A percentile compares a stretch with the other conserved stretches of the same genome.
Conservation (phyloP, 2,113 vertebrate species). For the Barnardius zonarius region DNA sequence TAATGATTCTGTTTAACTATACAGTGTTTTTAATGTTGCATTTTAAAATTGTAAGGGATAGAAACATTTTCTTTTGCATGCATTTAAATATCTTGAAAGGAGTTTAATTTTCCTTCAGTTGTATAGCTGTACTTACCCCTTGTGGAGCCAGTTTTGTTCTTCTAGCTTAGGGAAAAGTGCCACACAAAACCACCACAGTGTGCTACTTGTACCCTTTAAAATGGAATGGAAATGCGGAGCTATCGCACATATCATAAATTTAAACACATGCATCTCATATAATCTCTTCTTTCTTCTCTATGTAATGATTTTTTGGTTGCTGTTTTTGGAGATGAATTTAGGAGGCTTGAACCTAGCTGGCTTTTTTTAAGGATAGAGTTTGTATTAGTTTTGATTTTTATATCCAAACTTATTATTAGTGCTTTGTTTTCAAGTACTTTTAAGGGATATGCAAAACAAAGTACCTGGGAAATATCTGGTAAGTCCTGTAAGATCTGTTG, state of each 20-base stretch:
- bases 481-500: neutral
- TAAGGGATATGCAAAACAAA: neutral
- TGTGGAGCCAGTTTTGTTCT: neutral
- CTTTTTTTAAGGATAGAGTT: neutral
- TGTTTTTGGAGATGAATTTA: neutral
- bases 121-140: neutral
- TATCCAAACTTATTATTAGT: neutral
- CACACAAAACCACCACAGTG: rapidly evolving
- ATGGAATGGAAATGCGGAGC: neutral
- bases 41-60: neutral
- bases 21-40: neutral
- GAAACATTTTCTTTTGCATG: neutral
- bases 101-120: neutral
- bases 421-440: neutral
- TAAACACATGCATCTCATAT: rapidly evolving
- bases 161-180: neutral
- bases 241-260: rapidly evolving
- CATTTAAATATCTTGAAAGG: neutral
- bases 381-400: neutral
- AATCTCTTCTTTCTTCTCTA: neutral
- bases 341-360: neutral
- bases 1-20: neutral
- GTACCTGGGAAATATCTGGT: neutral
- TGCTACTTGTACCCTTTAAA: neutral
- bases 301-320: too few species aligned